A percentile compares a stretch with the other conserved stretches of the same genome.
phyloP scores from a whole-genome alignment of 1,140 invertebrate species.

The Drosophila mauritiana region DNA sequence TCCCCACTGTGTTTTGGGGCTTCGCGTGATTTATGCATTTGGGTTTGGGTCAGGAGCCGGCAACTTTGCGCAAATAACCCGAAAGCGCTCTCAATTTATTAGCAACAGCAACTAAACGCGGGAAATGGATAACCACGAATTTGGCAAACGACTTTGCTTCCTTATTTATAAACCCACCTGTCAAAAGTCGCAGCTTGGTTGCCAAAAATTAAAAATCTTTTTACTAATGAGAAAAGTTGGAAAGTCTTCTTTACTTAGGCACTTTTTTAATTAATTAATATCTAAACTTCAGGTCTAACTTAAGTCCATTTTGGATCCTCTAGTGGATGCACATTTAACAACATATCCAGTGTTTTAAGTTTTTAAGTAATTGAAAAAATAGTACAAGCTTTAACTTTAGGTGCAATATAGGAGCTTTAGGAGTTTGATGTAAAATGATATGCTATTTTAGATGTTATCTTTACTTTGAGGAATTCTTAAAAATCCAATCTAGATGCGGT shows the following conservation, averaged over 20 bases:
- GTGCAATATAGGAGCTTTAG: too few species aligned
- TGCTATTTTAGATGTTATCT: not conserved
- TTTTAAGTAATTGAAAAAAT: too few species aligned
- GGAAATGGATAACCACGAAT: slow-evolving; percentile 24
- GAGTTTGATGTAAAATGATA: too few species aligned
- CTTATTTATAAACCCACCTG: slow-evolving; percentile 38
- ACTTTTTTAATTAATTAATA: slow-evolving; percentile 15
- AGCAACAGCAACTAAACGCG: slow-evolving; percentile 46
- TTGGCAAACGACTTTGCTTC: slow-evolving; percentile 11
- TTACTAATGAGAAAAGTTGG: slow-evolving; percentile 39
- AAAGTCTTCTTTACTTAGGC: not conserved
- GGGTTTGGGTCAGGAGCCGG: slow-evolving; percentile 50
- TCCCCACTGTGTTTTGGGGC: slow-evolving; percentile 43
- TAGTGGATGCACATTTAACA: too few species aligned
- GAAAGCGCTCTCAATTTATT: slow-evolving; percentile 68
- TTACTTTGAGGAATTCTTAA: not conserved
- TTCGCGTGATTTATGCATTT: slow-evolving; percentile 75
- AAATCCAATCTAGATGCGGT: slow-evolving; percentile 15
- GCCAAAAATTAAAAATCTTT: slow-evolving; percentile 17
- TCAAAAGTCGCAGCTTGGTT: slow-evolving; percentile 19
- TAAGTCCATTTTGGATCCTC: not conserved
- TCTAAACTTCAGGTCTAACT: too few species aligned
- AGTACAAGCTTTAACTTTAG: too few species aligned
- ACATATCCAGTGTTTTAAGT: too few species aligned
- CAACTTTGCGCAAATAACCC: slow-evolving; percentile 65